Evolutionary conservation across 2,888 invertebrate species (phyloP), one percentile per base, ranked within the genome.

Genomic region (Camponotus fellah): DNA sequence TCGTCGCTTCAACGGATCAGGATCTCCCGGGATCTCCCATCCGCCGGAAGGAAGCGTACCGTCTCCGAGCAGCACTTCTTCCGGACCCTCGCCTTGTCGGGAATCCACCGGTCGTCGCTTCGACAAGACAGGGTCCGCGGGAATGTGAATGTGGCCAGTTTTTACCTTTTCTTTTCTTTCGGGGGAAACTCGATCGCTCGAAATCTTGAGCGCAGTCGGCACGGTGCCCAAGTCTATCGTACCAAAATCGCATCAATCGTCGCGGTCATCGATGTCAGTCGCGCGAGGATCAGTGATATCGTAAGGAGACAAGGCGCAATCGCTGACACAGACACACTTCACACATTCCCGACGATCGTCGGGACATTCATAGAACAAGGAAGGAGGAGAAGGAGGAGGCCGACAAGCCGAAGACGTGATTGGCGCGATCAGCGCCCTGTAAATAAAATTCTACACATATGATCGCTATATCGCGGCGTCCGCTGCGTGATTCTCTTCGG

Each of bases 351-450:
- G 43, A 21, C 71, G 34, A 40, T 56, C 56, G 56, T 32, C 71
- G 58, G 79, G 43, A 3, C 37, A 84, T 68, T 82, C 75, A 66
- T 72, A 82, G 69, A 84, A 87, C 82, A 66, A 82, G 58, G 81
- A 79, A 62, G 69, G 60, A 60, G 72, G 46, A 85, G 74, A 72
- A 76, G 86, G 86, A 86, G 88, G 76, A 87, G 85, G 85, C 87
- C 87, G 72, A 84, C 86, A 82, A 87, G 85, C 88, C 83, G 87
- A 89, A 89, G 91, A 92, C 94, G 94, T 94, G 94, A 94, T 94
- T 90, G 74, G 92, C 91, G 93, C 91, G 85, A 77, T 84, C 80
- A 82, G 93, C 92, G 91, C 92, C 88, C 92, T 94, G 94, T 94
- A 94, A 94, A 94, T 94, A 94, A 92, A 92, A 90, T 91, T 80